Conservation (phyloP, 2,113 vertebrate species). For the Stigmatopora argus region DNA sequence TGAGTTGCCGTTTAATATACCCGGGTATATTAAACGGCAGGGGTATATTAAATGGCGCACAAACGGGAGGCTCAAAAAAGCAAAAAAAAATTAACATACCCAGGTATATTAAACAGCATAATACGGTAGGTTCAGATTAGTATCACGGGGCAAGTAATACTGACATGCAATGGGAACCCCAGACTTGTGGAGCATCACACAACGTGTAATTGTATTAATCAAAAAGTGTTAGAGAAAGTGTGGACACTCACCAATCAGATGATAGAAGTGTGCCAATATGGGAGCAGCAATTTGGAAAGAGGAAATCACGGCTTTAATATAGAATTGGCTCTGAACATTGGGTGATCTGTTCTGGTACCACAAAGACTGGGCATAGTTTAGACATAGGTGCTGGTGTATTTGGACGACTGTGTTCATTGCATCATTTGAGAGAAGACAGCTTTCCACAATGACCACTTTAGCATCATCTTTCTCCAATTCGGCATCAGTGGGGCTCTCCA, state of each 20-base stretch:
- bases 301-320: constrained; percentile 78
- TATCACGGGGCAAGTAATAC: too few species aligned
- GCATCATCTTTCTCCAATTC: constrained; percentile 46
- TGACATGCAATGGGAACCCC: too few species aligned
- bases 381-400: constrained; percentile 82
- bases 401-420: constrained; percentile 77
- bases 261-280: constrained; percentile 81
- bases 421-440: constrained; percentile 63
- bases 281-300: constrained; percentile 89
- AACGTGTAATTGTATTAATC: too few species aligned
- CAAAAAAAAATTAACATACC: too few species aligned
- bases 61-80: too few species aligned
- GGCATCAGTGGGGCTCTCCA: constrained; percentile 76
- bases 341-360: constrained; percentile 79
- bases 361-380: constrained; percentile 76
- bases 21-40: too few species aligned
- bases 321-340: constrained; percentile 70
- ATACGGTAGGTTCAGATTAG: too few species aligned
- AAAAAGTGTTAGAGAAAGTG: neutral
- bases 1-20: too few species aligned
- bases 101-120: too few species aligned
- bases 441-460: constrained; percentile 34
- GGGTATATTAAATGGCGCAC: too few species aligned
- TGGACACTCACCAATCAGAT: constrained; percentile 79
- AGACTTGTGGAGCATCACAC: too few species aligned